Conservation (phyloP, 2,113 vertebrate genomes). For the Dipodomys merriami region DNA sequence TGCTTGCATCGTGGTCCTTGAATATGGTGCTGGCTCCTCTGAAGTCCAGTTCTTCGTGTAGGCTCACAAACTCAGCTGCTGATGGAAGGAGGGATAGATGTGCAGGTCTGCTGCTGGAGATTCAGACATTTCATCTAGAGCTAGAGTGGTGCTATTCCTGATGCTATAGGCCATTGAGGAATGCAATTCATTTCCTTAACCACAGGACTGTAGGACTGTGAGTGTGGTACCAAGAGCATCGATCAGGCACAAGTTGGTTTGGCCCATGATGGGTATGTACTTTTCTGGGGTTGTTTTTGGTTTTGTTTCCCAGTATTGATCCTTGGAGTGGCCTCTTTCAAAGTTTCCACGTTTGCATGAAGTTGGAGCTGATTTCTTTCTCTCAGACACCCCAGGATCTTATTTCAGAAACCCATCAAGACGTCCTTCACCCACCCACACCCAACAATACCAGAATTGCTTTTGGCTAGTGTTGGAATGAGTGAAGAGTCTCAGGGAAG, state of each 20-base stretch:
- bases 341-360: neutral
- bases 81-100: neutral
- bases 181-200: neutral
- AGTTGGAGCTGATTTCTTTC: neutral
- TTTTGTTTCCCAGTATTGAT: too few relatives aligned
- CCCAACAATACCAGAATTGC: too few relatives aligned
- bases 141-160: neutral
- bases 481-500: neutral
- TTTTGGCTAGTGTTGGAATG: neutral
- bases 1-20: neutral
- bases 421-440: neutral
- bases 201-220: neutral
- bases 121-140: neutral
- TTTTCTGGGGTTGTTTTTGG: neutral
- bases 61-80: neutral
- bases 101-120: neutral
- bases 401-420: neutral
- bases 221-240: neutral
- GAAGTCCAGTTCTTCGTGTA: neutral
- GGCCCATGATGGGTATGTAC: neutral
- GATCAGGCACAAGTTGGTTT: too few relatives aligned
- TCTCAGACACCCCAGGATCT: neutral
- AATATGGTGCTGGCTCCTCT: too few relatives aligned
- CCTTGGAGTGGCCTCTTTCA: too few relatives aligned
- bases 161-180: neutral